These are phyloP conservation scores for Agapornis roseicollis DNA, from an alignment of 2,113 vertebrate species.

Conservation along the genomic window DNA sequence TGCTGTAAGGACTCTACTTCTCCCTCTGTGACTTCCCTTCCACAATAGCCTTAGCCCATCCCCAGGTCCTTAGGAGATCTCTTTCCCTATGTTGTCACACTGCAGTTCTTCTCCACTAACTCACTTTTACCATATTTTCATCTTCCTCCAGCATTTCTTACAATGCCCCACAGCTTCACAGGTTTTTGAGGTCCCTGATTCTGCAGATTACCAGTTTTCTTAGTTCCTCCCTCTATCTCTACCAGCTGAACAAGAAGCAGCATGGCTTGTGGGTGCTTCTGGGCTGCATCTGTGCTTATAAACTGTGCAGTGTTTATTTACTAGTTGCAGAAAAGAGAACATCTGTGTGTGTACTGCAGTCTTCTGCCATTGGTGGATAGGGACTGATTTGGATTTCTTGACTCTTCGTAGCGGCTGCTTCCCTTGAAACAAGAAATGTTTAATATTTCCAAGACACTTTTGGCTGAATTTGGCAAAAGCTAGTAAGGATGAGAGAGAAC, in stretches of 20 bases:
- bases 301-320: not conserved
- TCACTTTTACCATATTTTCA: not conserved
- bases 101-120: not conserved
- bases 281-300: slow-evolving; percentile 47
- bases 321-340: slow-evolving; percentile 34
- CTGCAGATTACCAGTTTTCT: not conserved
- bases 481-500: not conserved
- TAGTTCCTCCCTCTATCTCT: not conserved
- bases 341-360: slow-evolving; percentile 16
- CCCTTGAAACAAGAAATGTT: slow-evolving; percentile 1
- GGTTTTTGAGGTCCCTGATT: not conserved
- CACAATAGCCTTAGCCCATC: not conserved
- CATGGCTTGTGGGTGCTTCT: not conserved
- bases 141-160: not conserved
- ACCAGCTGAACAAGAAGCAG: slow-evolving; percentile 23
- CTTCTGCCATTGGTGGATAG: not conserved
- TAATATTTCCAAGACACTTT: not conserved
- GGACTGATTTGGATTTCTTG: slow-evolving; percentile 22
- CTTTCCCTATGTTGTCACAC: not conserved
- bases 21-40: not conserved
- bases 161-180: not conserved
- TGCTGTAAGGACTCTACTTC: not conserved
- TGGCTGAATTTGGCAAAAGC: not conserved
- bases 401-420: not conserved
- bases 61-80: not conserved